Base-by-base conservation (phyloP, 2,888 invertebrate genomes). In the Erebia aethiops region DNA sequence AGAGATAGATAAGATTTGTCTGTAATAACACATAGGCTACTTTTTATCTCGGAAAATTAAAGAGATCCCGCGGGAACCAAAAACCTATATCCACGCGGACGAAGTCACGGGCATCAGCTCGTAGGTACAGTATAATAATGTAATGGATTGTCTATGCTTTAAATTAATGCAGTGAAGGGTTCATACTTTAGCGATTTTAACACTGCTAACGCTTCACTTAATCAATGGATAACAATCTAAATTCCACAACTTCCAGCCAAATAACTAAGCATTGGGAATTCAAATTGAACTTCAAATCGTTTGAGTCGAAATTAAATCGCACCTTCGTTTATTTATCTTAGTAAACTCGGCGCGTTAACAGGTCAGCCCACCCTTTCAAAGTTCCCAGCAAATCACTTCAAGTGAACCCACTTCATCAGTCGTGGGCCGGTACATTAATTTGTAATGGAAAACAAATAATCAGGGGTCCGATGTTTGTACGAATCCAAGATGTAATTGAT, bases 371-470 rank as follows among this genome's bases (percentile, higher is more conserved):
- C 73, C 74, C 75, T 73, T 76, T 74, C 70, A 67, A 71, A 57
- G 56, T 66, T 66, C 10, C 56, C 56, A 73, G 74, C 68, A 76
- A 79, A 79, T 78, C 76, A 77, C 77, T 77, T 75, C 70, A 73
- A 77, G 77, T 75, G 73, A 77, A 76, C 76, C 76, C 75, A 75
- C 77, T 77, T 76, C 79, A 80, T 80, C 80, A 81, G 78, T 79
- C 78, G 74, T 76, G 67, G 70, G 70, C 75, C 75, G 77, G 66
- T 74, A 77, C 77, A 78, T 76, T 79, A 80, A 81, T 81, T 81
- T 74, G 79, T 77, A 80, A 81, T 78, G 78, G 77, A 75, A 78
- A 75, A 78, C 81, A 79, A 81, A 80, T 78, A 82, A 77, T 77
- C 75, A 73, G 71, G 76, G 64, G 69, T 58, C 52, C 72, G 35